These are phyloP conservation scores for Micropoecilia bifurca DNA, from an alignment of 2,797 vertebrate genomes.

Conservation along the genomic window DNA sequence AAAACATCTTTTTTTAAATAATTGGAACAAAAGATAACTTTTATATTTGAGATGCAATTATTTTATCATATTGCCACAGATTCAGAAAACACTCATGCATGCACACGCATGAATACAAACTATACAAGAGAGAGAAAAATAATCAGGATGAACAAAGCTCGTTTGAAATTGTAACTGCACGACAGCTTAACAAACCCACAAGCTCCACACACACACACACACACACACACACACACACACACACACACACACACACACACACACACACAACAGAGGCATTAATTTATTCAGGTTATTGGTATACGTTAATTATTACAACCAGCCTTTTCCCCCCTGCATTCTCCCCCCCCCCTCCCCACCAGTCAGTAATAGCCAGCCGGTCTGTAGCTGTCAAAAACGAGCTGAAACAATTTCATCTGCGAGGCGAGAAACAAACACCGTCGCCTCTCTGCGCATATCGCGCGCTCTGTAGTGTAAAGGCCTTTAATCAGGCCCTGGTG, in stretches of 20 bases:
- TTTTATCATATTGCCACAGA: slow-evolving; percentile 53
- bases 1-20: slow-evolving; percentile 32
- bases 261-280: slow-evolving; percentile 57
- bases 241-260: background rate
- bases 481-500: slow-evolving; percentile 83
- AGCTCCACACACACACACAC: background rate
- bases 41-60: slow-evolving; percentile 73
- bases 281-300: slow-evolving; percentile 80
- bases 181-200: slow-evolving; percentile 12
- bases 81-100: slow-evolving; percentile 24
- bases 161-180: slow-evolving; percentile 51
- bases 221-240: slow-evolving; percentile 9
- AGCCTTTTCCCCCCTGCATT: slow-evolving; percentile 23
- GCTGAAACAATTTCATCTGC: slow-evolving; percentile 82
- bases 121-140: slow-evolving; percentile 54
- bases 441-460: slow-evolving; percentile 41
- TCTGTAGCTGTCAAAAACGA: slow-evolving; percentile 84
- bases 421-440: slow-evolving; percentile 69
- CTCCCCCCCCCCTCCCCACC: slow-evolving; percentile 8
- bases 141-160: slow-evolving; percentile 76
- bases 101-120: slow-evolving; percentile 40
- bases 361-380: slow-evolving; percentile 62
- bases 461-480: slow-evolving; percentile 68
- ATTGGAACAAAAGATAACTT: slow-evolving; percentile 59
- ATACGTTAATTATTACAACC: slow-evolving; percentile 84